Percentiles rank a stretch among this genome's conserved stretches.
phyloP scores from a whole-genome alignment of 2,888 invertebrate genomes.

The Philereme transversata region DNA sequence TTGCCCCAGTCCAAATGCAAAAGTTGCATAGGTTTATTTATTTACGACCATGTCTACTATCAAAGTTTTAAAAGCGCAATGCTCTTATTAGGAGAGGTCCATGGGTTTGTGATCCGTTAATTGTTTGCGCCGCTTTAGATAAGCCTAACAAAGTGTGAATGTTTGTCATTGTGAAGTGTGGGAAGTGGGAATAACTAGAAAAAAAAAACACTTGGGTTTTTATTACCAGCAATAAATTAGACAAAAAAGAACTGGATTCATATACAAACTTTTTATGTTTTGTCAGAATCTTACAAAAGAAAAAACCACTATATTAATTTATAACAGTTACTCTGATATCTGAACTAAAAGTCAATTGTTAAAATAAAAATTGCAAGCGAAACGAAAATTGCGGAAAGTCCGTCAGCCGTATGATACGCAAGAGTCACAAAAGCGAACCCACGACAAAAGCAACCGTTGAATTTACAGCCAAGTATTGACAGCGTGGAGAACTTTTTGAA shows the following conservation, averaged over 20 bases:
- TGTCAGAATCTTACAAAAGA: not conserved
- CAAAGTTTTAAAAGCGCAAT: slow-evolving; percentile 54
- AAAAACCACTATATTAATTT: not conserved
- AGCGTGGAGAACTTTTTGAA: slow-evolving; percentile 56
- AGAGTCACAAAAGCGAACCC: slow-evolving; percentile 54
- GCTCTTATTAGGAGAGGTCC: slow-evolving; percentile 58
- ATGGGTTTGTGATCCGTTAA: slow-evolving; percentile 72
- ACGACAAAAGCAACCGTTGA: slow-evolving; percentile 58
- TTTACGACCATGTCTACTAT: slow-evolving; percentile 35
- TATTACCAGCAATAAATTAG: not conserved
- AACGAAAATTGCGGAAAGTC: slow-evolving; percentile 50
- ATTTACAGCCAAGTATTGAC: slow-evolving; percentile 62
- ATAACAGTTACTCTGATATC: not conserved
- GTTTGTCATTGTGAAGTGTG: slow-evolving; percentile 31
- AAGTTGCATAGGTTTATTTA: slow-evolving; percentile 34
- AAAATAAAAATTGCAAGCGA: slow-evolving; percentile 40
- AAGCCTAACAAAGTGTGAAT: slow-evolving; percentile 63
- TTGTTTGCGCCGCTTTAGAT: slow-evolving; percentile 73
- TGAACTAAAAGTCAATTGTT: slow-evolving; percentile 11
- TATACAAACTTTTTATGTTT: not conserved
- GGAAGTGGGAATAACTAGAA: slow-evolving; percentile 11
- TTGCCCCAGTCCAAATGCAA: slow-evolving; percentile 36
- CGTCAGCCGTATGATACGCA: slow-evolving; percentile 56
- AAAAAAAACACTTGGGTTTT: not conserved
- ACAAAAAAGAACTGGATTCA: not conserved